A percentile compares a stretch with the other conserved stretches of the same genome.
Evolutionary conservation across 1,140 invertebrate species (phyloP).

Genomic region (Coenobita brevimanus): DNA sequence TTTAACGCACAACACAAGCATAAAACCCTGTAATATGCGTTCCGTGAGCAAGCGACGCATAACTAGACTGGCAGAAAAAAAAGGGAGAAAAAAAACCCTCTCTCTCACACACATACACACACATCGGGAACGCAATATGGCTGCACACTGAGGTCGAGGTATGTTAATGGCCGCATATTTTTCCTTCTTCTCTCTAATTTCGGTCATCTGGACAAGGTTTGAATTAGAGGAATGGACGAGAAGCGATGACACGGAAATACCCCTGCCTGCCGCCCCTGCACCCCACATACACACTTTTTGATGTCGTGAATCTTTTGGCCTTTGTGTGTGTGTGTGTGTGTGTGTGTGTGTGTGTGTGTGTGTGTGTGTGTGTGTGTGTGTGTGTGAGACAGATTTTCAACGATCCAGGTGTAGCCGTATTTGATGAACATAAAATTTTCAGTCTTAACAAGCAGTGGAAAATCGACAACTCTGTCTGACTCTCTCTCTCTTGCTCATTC

Average conservation of each 20-base stretch:
- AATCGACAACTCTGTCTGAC: no score
- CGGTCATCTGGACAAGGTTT: conserved; percentile 39
- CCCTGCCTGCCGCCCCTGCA: conserved; percentile 17
- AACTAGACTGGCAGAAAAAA: no score
- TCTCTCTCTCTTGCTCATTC: no score
- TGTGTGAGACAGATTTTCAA: background rate
- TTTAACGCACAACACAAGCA: background rate
- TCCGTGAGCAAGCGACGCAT: no score
- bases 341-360: conserved; percentile 1
- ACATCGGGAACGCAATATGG: no score
- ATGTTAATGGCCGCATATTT: conserved; percentile 50
- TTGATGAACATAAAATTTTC: no score
- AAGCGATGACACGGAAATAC: conserved; percentile 38
- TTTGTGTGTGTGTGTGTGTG: no score
- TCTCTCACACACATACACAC: no score
- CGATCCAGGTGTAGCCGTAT: no score
- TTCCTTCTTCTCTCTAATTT: conserved; percentile 39
- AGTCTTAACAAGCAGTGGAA: no score
- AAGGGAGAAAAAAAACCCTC: no score
- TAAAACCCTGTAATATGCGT: no score
- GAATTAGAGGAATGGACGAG: conserved; percentile 40
- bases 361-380: background rate
- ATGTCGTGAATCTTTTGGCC: background rate
- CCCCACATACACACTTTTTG: background rate
- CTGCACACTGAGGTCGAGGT: background rate